These are phyloP conservation scores for Drosophila neutralis DNA, from an alignment of 2,888 invertebrate genomes.

Conservation along the genomic window DNA sequence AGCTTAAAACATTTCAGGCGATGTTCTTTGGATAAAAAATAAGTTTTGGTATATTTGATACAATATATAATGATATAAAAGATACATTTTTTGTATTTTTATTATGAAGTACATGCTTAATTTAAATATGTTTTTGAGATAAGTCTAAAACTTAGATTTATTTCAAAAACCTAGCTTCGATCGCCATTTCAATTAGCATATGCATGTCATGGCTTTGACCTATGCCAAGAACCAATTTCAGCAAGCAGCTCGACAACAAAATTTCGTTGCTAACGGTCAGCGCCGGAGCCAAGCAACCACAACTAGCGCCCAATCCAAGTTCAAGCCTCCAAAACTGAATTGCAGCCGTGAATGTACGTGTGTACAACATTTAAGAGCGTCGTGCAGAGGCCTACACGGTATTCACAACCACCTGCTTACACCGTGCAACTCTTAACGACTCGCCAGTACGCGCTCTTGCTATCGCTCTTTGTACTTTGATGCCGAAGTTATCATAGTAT, in stretches of 20 bases:
- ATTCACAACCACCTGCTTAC: constrained; percentile 25
- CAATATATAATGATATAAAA: too few relatives aligned
- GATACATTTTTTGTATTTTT: too few relatives aligned
- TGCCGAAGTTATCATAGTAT: not conserved
- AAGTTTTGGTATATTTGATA: not conserved
- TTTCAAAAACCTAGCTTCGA: not conserved
- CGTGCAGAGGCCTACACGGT: not conserved
- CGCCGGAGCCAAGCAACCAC: constrained; percentile 10
- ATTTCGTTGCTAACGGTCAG: constrained; percentile 31
- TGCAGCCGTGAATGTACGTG: not conserved
- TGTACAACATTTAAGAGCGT: constrained; percentile 31
- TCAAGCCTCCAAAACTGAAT: constrained; percentile 43
- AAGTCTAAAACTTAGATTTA: not conserved
- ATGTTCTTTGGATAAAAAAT: not conserved
- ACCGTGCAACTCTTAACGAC: constrained; percentile 8
- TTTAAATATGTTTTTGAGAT: not conserved
- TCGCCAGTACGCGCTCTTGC: not conserved
- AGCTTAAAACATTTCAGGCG: not conserved
- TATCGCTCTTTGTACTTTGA: not conserved
- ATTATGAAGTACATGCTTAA: not conserved
- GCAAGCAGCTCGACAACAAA: constrained; percentile 16
- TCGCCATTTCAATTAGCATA: constrained; percentile 27
- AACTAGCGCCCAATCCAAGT: not conserved
- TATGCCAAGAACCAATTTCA: constrained; percentile 49
- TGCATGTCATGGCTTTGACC: constrained; percentile 59